Percentiles rank a stretch among this genome's conserved stretches.
Evolutionary conservation across 1,140 invertebrate species (phyloP).

Genomic region (Drosophila sucinea): DNA sequence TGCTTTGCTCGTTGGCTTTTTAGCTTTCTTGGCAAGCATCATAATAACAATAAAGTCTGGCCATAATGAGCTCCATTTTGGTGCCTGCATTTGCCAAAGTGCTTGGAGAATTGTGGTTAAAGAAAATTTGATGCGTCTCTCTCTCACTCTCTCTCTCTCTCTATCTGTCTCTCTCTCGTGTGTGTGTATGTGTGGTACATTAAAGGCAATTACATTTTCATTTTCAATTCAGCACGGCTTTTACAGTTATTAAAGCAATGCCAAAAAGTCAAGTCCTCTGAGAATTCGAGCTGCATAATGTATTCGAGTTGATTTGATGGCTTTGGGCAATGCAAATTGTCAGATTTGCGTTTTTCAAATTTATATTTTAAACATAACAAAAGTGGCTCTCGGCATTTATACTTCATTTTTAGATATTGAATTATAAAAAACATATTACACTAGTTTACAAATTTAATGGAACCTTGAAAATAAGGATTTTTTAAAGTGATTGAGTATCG

Average conservation of each 20-base stretch:
- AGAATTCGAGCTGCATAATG: background rate
- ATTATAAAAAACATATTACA: no score
- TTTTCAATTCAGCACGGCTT: constrained; percentile 4
- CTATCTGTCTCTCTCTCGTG: background rate
- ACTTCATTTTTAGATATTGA: no score
- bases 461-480: no score
- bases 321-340: background rate
- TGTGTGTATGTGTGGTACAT: background rate
- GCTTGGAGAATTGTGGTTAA: constrained; percentile 4
- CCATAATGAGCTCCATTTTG: constrained; percentile 30
- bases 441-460: no score
- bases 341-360: no score
- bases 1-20: background rate
- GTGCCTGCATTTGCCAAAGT: constrained; percentile 7
- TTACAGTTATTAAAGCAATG: constrained; percentile 11
- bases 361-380: no score
- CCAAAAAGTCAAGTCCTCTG: background rate
- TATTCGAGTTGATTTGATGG: background rate
- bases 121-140: background rate
- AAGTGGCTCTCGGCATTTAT: no score
- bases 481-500: no score
- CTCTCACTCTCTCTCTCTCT: background rate
- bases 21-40: background rate
- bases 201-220: constrained; percentile 13
- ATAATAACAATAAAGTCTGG: constrained; percentile 27